Base-by-base conservation (phyloP, 2,888 invertebrate species). In the Microplitis deprimator region DNA sequence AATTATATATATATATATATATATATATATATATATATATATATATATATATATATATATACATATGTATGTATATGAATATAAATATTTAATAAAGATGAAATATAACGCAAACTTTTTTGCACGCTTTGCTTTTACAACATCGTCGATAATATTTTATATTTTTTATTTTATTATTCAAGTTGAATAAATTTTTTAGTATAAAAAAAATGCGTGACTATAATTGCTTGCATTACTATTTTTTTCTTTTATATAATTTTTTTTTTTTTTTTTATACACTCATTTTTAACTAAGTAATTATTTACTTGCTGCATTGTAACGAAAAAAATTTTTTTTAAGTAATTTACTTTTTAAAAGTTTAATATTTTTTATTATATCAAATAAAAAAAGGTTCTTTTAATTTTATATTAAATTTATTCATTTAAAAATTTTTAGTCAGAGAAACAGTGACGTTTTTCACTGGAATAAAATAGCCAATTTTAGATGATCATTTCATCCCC, bases 41-140 rank as follows among this genome's bases (percentile, higher is more conserved):
- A 13, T 29, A 50, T 50, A 50, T 50, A 50, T 50, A 6, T 13
- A 50, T 13, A 8, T 50, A 3, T 50, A 13, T 50, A 50, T 50
- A 50, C 13, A 13, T 50, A 13, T 50, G 13, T 13, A 50, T 50
- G 13, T 50, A 50, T 50, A 50, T 50, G 50, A 50, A 50, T 50
- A 50, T 50, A 50, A 50, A 50, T 50, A 50, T 50, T 50, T 50
- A 50, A 50, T 50, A 50, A 50, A 50, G 50, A 50, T 50, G 50
- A 50, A 50, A 50, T 50, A 50, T 50, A 50, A 50, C 50, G 50
- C 50, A 50, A 50, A 50, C 50, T 50, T 50, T 50, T 50, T 50
- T 50, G 50, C 50, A 50, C 50, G 50, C 50, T 50, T 50, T 50
- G 50, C 50, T 50, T 50, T 50, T 50, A 50, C 50, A 50, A 50